Evolutionary conservation across 2,888 invertebrate species (phyloP), one percentile per base, ranked within the genome.

Genomic region (Sepioteuthis lessoniana): DNA sequence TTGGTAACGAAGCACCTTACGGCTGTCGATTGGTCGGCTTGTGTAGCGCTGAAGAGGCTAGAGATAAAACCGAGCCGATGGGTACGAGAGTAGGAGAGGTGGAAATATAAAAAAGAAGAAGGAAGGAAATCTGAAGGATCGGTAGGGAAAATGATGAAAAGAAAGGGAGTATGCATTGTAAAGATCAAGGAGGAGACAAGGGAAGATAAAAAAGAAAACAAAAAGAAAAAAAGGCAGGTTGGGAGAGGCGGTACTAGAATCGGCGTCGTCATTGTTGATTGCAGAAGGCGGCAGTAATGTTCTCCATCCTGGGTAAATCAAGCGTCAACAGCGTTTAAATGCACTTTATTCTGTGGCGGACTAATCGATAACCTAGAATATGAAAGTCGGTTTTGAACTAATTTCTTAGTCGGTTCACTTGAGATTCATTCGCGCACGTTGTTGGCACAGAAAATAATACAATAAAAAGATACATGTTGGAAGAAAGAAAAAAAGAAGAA

Each of bases 291-390:
- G 35, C n/a, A 76, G 76, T n/a, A 76, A 76, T 76, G n/a, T 76
- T 76, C 19, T 76, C 76, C n/a, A 76, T 76, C 76, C n/a, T n/a
- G 76, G 76, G n/a, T 13, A 76, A 76, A 76, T 76, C 76, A 76
- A 76, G 76, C 76, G 76, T n/a, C 76, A 76, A 76, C 76, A 76
- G n/a, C 76, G 76, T 76, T 76, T 76, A 76, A 76, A 76, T 76
- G 76, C 76, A 76, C 76, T 76, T n/a, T n/a, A 76, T 76, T 76
- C 76, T 76, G 76, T 16, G 76, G 76, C 76, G 76, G 76, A 76
- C 76, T 13, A 76, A 76, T 76, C 76, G 76, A 76, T 76, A 76
- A 76, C 76, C 76, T 76, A 76, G 76, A 76, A 76, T 76, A 76
- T 76, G 76, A 76, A 76, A 76, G 76, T 76, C 76, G 76, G 76